phyloP scores from a whole-genome alignment of 2,888 invertebrate genomes.

The Halocaridina rubra region DNA sequence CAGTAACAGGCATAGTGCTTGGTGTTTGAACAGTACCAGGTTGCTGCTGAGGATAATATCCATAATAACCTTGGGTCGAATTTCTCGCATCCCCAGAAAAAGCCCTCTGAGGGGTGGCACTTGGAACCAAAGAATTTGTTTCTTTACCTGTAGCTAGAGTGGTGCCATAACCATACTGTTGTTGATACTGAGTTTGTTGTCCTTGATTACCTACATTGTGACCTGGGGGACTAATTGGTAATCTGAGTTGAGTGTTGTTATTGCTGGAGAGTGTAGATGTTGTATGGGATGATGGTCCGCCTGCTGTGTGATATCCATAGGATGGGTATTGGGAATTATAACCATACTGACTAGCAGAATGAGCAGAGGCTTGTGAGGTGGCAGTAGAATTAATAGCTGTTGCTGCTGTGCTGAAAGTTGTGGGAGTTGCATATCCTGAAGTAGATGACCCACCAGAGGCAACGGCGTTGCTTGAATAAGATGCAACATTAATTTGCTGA shows the following conservation, averaged over 20 bases:
- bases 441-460: background rate
- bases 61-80: constrained; percentile 30
- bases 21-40: background rate
- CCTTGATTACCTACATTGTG: background rate
- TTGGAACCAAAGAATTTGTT: background rate
- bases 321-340: constrained; percentile 22
- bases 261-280: background rate
- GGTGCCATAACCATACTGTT: background rate
- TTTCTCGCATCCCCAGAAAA: background rate
- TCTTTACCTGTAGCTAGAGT: background rate
- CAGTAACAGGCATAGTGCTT: background rate
- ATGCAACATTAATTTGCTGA: constrained; percentile 13
- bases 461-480: constrained; percentile 11
- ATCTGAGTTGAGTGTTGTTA: background rate
- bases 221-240: background rate
- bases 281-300: background rate
- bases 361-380: background rate
- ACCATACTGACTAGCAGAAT: background rate
- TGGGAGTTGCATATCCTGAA: background rate
- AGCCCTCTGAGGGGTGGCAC: background rate
- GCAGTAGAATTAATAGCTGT: background rate
- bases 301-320: constrained; percentile 30
- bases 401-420: background rate
- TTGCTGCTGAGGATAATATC: constrained; percentile 29
- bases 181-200: background rate